Base-by-base conservation (phyloP, 1,140 invertebrate genomes). In the Caenorhabditis brenneri region DNA sequence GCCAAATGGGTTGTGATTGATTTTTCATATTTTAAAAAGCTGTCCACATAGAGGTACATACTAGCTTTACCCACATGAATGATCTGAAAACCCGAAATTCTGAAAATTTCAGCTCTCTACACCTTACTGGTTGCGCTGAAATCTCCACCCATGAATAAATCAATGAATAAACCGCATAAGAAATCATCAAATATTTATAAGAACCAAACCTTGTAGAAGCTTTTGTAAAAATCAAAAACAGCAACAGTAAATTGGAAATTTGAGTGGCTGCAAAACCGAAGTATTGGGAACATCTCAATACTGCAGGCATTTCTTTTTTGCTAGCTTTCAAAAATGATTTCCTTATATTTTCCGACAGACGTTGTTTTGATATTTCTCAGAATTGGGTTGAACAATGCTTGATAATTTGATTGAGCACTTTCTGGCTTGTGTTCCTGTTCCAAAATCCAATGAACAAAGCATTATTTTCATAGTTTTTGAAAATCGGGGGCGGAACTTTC, bases 131-230 rank as follows among this genome's bases (percentile, higher is more conserved):
- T 55, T 55, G 51, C 19, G 65, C 24, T n/a, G 22, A 46, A 46
- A 74, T 74, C 29, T 74, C 65, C 6, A 74, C 22, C 2, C 42
- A 22, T 42, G 19, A 33, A 10, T 74, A 74, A 7, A 74, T 15
- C 36, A 74, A 22, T 9, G 65, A 74, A 42, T 33, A 74, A 10
- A 24, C n/a, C 22, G 65, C 5, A 46, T 22, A 74, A 6, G 65
- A 74, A 42, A 74, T 31, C 65, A 74, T 74, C 4, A 74, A 7
- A 46, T 42, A 74, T 46, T 46, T 74, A 46, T 74, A 74, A 2
- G 65, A 42, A 3, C 65, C 65, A 15, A 74, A 42, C 0, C 27
- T n/a, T 24, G 1, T 42, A 0, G 65, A 22, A 24, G 27, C 33
- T 24, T 74, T 74, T 22, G 65, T 74, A 0, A 42, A 19, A 24